Percentiles rank a stretch among this genome's conserved stretches.
These are phyloP conservation scores for Carlito syrichta DNA, from an alignment of 2,113 vertebrate genomes.

Conservation along the genomic window DNA sequence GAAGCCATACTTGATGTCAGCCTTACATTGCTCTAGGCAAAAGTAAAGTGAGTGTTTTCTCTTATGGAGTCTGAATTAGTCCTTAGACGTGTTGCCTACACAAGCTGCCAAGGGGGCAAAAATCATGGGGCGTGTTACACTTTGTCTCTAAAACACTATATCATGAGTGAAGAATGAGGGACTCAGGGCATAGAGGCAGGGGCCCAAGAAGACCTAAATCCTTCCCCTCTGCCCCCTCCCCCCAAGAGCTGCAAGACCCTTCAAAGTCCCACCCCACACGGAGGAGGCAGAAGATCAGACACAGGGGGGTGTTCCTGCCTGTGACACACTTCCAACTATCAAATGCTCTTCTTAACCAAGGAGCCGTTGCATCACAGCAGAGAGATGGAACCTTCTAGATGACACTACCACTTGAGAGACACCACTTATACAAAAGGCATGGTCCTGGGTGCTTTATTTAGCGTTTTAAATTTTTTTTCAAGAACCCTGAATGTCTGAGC, in stretches of 20 bases:
- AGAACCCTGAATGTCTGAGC: background rate
- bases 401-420: background rate
- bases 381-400: background rate
- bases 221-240: no score
- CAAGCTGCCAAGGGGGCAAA: background rate
- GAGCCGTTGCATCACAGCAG: background rate
- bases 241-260: no score
- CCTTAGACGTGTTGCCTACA: background rate
- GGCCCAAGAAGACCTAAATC: background rate
- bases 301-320: background rate
- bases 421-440: background rate
- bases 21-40: background rate
- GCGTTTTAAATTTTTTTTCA: background rate
- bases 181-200: background rate
- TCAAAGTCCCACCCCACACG: no score
- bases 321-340: fast-evolving
- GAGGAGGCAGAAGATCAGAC: background rate
- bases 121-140: no score
- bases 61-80: no score
- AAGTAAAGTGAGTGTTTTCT: background rate
- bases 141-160: background rate
- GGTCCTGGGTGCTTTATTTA: background rate
- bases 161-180: background rate
- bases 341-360: background rate
- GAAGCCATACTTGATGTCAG: background rate